Evolutionary conservation across 2,797 vertebrate species (phyloP), one percentile per base, ranked within the genome.

Genomic region (Tachyglossus aculeatus): DNA sequence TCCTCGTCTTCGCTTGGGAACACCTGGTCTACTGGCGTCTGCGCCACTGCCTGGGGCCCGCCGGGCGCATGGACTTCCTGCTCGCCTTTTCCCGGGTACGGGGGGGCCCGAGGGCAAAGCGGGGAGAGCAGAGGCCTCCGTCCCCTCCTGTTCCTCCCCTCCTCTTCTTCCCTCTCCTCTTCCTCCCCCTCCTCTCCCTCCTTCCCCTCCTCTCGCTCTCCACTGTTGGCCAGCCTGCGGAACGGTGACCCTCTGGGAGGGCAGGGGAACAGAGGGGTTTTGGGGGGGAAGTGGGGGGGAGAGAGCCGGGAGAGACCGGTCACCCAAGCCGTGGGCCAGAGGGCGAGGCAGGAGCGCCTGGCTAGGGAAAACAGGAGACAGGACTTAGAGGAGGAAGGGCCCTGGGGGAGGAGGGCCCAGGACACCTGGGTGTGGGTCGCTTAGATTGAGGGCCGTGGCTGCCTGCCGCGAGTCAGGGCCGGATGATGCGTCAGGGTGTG

Each of bases 1-100:
- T 94, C 54, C 84, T 95, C 67, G 93, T 94, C 59, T 94, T 94
- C 61, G 93, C 92, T 69, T 94, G 96, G 95, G 96, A 95, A 88
- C 95, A 97, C 80, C 94, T 97, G 78, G 93, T 96, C 70, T 96
- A 97, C 85, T 96, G 96, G 95, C 95, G 95, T 51, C 91, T 97
- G 50, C 92, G 96, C 7, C 96, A 96, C 81, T 96, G 96, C 86
- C 93, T 97, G 93, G 94, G 93, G 53, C 94, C 94, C 72, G 93
- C 95, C 4, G 94, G 95, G 43, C 95, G 94, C 84, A 88, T 96
- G 89, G 96, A 96, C 88, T 96, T 96, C 85, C 92, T 97, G 43
- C 88, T 97, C 73, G 96, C 96, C 64, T 94, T 97, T 89, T 97
- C 96, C 93, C 94, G 96, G 91, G 96, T 97, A 90, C 81, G 92